phyloP scores from a whole-genome alignment of 2,113 vertebrate species.

The Rhineura floridana region DNA sequence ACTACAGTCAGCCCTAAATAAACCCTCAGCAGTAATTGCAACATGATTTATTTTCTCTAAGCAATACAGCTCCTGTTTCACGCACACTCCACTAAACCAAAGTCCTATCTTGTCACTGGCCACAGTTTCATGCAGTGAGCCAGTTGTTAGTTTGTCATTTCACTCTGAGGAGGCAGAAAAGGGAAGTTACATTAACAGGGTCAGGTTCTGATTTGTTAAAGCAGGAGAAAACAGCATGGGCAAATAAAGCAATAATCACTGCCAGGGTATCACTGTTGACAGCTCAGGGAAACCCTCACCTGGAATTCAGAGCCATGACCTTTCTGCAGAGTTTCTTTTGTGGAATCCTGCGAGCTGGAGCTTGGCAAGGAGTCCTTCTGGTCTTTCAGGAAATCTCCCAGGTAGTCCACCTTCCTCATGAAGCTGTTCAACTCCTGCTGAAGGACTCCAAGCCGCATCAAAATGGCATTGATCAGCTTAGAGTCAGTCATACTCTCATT shows the following conservation, averaged over 20 bases:
- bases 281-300: slow-evolving; percentile 74
- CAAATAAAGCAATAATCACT: slow-evolving; percentile 70
- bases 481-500: slow-evolving; percentile 78
- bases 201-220: slow-evolving; percentile 58
- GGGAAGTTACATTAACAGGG: slow-evolving; percentile 43
- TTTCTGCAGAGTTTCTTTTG: slow-evolving; percentile 78
- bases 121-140: slow-evolving; percentile 76
- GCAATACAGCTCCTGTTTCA: slow-evolving; percentile 26
- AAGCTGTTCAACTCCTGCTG: slow-evolving; percentile 90
- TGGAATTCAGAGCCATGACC: slow-evolving; percentile 79
- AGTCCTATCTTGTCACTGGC: slow-evolving; percentile 70
- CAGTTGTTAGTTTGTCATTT: slow-evolving; percentile 59
- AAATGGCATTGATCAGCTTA: slow-evolving; percentile 87
- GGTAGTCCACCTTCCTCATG: slow-evolving; percentile 82
- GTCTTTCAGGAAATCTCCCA: slow-evolving; percentile 76
- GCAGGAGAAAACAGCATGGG: slow-evolving; percentile 65
- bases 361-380: slow-evolving; percentile 69
- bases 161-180: slow-evolving; percentile 54
- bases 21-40: neutral
- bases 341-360: slow-evolving; percentile 65
- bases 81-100: slow-evolving; percentile 82
- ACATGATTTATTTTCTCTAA: neutral
- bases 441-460: slow-evolving; percentile 85
- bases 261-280: slow-evolving; percentile 29
- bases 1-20: neutral